A percentile compares a stretch with the other conserved stretches of the same genome.
phyloP scores from a whole-genome alignment of 1,140 invertebrate species.

The Drosophila jambulina region DNA sequence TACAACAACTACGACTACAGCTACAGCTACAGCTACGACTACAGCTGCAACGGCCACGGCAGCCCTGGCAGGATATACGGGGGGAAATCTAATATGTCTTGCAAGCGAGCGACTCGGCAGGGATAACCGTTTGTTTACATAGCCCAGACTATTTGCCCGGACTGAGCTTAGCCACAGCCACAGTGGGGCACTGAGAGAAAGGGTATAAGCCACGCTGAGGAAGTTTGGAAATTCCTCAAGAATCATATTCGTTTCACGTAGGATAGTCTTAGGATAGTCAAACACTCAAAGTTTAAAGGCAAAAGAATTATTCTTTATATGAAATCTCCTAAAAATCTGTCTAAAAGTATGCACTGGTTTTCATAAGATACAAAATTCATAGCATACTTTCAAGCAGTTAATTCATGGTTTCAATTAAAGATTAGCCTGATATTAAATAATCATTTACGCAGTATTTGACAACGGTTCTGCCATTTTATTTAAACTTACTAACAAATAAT shows the following conservation, averaged over 20 bases:
- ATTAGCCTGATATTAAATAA: not conserved
- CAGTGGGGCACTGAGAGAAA: conserved; percentile 21
- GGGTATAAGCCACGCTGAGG: no score
- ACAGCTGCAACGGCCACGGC: conserved; percentile 2
- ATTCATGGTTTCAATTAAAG: not conserved
- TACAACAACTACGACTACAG: conserved; percentile 6
- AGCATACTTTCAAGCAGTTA: not conserved
- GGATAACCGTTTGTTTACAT: conserved; percentile 82
- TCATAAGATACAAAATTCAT: not conserved
- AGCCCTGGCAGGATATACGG: conserved; percentile 1
- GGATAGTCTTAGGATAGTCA: no score
- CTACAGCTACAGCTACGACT: conserved; percentile 15
- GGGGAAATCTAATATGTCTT: conserved; percentile 80
- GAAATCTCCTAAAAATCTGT: not conserved
- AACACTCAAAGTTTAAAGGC: not conserved
- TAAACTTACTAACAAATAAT: not conserved
- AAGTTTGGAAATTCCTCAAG: no score
- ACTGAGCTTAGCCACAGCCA: conserved; percentile 30
- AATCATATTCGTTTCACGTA: no score
- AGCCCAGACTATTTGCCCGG: conserved; percentile 56
- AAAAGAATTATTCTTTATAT: rapidly evolving
- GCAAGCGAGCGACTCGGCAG: conserved; percentile 59
- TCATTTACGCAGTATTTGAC: not conserved
- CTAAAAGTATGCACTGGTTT: not conserved
- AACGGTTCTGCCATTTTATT: not conserved